phyloP scores from a whole-genome alignment of 1,140 invertebrate genomes.

The Hyles vespertilio region DNA sequence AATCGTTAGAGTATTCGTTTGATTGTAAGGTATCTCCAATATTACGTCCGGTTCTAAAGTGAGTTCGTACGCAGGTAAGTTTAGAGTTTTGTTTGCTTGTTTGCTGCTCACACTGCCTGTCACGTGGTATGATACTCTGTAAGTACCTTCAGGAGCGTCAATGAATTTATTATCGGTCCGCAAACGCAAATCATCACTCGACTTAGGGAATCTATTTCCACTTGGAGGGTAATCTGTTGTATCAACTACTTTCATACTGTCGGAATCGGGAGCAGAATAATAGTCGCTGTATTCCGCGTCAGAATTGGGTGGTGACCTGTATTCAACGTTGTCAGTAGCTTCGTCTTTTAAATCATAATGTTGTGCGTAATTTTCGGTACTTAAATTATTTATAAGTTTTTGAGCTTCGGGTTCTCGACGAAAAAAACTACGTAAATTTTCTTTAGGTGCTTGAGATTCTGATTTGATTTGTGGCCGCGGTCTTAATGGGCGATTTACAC shows the following conservation, averaged over 20 bases:
- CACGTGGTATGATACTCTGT: constrained; percentile 66
- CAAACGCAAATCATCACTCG: constrained; percentile 48
- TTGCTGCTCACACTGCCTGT: constrained; percentile 69
- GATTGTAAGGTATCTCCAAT: constrained; percentile 66
- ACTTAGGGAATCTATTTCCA: constrained; percentile 58
- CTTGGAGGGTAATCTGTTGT: constrained; percentile 22
- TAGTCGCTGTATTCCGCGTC: constrained; percentile 4
- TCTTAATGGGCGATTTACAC: constrained; percentile 75
- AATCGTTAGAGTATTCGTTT: constrained; percentile 54
- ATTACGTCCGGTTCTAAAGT: constrained; percentile 62
- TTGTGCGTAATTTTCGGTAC: constrained; percentile 34
- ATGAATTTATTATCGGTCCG: constrained; percentile 22
- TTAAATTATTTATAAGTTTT: constrained; percentile 39
- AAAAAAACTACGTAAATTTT: constrained; percentile 50
- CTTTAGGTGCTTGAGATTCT: constrained; percentile 27
- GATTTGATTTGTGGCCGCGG: constrained; percentile 69
- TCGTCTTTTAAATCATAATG: constrained; percentile 7
- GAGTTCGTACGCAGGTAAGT: constrained; percentile 61
- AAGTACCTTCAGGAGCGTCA: constrained; percentile 61
- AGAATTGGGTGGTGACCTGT: background rate
- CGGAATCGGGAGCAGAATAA: constrained; percentile 13
- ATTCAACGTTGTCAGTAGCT: constrained; percentile 10
- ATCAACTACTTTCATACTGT: constrained; percentile 26
- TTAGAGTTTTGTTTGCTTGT: constrained; percentile 63
- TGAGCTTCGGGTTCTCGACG: constrained; percentile 39